Conservation (phyloP, 1,140 invertebrate genomes). For the Drosophila pallidifrons region DNA sequence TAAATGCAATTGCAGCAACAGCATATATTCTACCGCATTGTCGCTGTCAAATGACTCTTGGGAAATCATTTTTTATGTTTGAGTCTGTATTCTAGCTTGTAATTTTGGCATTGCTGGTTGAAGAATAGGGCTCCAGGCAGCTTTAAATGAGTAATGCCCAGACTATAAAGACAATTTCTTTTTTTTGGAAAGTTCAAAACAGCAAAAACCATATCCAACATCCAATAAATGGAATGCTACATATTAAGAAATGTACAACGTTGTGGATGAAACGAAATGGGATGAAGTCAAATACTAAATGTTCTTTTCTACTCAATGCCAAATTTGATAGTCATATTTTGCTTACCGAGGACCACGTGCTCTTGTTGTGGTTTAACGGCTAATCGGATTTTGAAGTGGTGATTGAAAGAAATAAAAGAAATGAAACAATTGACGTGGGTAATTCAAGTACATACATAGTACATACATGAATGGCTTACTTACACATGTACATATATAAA, state of each 20-base stretch:
- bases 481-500: constrained; percentile 6
- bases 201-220: background rate
- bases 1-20: constrained; percentile 59
- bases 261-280: background rate
- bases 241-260: too few relatives aligned
- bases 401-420: constrained; percentile 75
- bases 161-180: constrained; percentile 57
- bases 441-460: constrained; percentile 62
- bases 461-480: constrained; percentile 61
- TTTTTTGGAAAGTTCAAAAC: constrained; percentile 54
- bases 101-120: too few relatives aligned
- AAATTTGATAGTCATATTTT: constrained; percentile 73
- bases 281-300: constrained; percentile 49
- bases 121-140: constrained; percentile 38
- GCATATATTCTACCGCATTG: constrained; percentile 54
- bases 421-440: constrained; percentile 76
- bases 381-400: constrained; percentile 75
- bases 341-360: constrained; percentile 30
- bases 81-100: background rate
- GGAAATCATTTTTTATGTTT: constrained; percentile 73
- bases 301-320: constrained; percentile 21
- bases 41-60: constrained; percentile 77
- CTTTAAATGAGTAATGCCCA: constrained; percentile 73
- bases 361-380: constrained; percentile 41
- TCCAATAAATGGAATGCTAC: too few relatives aligned